Conservation (phyloP, 2,113 vertebrate species). For the Erpornis zantholeuca region DNA sequence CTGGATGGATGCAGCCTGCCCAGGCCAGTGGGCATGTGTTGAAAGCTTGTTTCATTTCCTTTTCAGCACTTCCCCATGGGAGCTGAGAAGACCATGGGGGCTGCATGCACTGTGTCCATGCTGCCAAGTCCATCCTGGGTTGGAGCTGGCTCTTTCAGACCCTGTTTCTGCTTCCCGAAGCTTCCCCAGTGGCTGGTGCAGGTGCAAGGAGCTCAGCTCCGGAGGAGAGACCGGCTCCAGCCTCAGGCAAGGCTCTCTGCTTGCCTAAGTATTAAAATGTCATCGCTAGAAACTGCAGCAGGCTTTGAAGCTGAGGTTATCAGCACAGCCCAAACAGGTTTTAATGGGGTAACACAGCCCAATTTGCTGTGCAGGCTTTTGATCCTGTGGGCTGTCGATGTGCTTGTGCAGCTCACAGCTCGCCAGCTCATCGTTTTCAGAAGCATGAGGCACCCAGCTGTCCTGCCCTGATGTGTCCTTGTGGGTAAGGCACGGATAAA, state of each 20-base stretch:
- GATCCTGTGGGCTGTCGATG: not conserved
- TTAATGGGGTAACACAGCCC: not conserved
- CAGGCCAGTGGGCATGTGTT: not conserved
- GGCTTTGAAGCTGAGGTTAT: slow-evolving; percentile 12
- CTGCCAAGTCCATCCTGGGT: not conserved
- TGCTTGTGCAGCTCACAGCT: not conserved
- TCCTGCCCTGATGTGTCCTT: not conserved
- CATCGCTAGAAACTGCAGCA: not conserved
- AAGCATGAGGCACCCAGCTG: not conserved
- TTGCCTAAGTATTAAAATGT: not conserved
- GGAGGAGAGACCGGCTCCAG: not conserved
- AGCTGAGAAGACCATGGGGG: not conserved
- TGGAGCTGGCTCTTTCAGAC: not conserved
- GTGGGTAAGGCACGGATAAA: not conserved
- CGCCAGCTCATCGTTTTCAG: not conserved
- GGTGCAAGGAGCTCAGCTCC: not conserved
- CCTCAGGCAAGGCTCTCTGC: not conserved
- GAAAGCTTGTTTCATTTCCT: slow-evolving; percentile 13
- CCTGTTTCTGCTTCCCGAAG: not conserved
- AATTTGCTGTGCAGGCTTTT: slow-evolving; percentile 1
- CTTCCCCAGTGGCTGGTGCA: not conserved
- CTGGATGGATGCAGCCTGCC: not conserved
- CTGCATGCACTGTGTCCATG: rapidly evolving
- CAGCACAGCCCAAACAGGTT: not conserved
- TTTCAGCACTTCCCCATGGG: not conserved